Base-by-base conservation (phyloP, 2,113 vertebrate species). In the Mungos mungo region DNA sequence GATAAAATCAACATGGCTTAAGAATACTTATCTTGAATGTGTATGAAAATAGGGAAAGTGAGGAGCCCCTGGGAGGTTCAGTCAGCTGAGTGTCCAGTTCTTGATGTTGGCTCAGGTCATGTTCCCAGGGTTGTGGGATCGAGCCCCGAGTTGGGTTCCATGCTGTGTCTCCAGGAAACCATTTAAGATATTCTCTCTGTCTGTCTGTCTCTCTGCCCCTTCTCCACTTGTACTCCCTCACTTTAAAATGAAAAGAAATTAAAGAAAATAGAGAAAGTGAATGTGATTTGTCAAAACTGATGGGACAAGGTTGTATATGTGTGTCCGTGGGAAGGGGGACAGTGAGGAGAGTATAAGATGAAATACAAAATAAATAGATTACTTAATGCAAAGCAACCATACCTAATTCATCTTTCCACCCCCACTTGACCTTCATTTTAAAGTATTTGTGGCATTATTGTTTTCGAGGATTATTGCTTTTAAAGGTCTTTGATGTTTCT, bases 381-480 rank as follows among this genome's bases (percentile, higher is more conserved):
- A 69, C 68, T 74, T 79, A 72, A 60, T 88, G 7, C 31, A 52
- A 54, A 60, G 27, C 7, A 76, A 86, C 33, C 52, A 74, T 83
- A 33, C 14, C 5, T 21, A 60, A 7, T 10, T 33, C 12, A 54
- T 69, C 29, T 88, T 13, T 27, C 27, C 92, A 19, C 18, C 18
- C 60, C 23, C 16, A n/a, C 0, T 52, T 50, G 60, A n/a, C 0
- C 38, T 35, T 72, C 15, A 54, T 63, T 52, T 45, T 63, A 79
- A 85, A 86, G 23, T 85, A 88, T 87, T 84, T 88, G 60, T 60
- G 45, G 15, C 14, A 18, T 79, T 81, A 83, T 52, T 77, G 19
- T 60, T 94, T 96, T 86, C 31, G 66, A 87, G 38, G 23, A 38
- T 94, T 77, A 77, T 85, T 66, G 71, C 33, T 82, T 94, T 94